These are phyloP conservation scores for Oryzias celebensis DNA, from an alignment of 2,113 vertebrate genomes.

Conservation along the genomic window DNA sequence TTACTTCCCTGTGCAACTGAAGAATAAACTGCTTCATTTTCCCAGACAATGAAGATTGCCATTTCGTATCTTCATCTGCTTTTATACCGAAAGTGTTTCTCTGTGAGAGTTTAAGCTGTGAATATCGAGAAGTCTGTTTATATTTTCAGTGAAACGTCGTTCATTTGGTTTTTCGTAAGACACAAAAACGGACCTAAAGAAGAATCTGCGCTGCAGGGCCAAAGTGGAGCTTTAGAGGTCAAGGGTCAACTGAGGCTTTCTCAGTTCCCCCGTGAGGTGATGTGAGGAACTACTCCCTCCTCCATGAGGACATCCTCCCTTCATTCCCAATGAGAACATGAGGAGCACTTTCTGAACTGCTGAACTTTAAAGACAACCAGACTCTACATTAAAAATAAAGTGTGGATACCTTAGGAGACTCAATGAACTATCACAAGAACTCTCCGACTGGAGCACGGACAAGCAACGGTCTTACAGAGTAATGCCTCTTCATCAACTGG, in stretches of 20 bases:
- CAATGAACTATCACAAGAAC: conserved; percentile 27
- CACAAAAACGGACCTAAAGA: conserved; percentile 65
- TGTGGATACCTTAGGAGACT: conserved; percentile 37
- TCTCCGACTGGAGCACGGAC: conserved; percentile 40
- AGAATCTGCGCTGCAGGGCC: conserved; percentile 46
- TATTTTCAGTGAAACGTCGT: conserved; percentile 73
- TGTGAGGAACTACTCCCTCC: conserved; percentile 38
- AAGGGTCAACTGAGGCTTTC: conserved; percentile 55
- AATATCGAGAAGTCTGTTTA: conserved; percentile 70
- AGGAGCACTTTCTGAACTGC: conserved; percentile 37
- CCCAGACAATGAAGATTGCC: conserved; percentile 41
- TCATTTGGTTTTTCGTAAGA: conserved; percentile 68
- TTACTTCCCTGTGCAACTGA: conserved; percentile 43
- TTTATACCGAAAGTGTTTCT: conserved; percentile 47
- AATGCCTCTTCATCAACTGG: conserved; percentile 42
- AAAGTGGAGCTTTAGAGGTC: conserved; percentile 54
- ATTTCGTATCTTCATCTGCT: conserved; percentile 57
- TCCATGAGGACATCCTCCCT: conserved; percentile 10
- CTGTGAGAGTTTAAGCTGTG: conserved; percentile 66
- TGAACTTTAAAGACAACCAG: conserved; percentile 30
- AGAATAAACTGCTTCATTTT: conserved; percentile 67
- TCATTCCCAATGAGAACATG: conserved; percentile 46
- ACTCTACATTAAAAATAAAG: conserved; percentile 31
- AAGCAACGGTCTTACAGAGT: conserved; percentile 38
- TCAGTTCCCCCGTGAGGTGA: conserved; percentile 48